Evolutionary conservation across 2,888 invertebrate species (phyloP).

Genomic region (Atrina japonica): DNA sequence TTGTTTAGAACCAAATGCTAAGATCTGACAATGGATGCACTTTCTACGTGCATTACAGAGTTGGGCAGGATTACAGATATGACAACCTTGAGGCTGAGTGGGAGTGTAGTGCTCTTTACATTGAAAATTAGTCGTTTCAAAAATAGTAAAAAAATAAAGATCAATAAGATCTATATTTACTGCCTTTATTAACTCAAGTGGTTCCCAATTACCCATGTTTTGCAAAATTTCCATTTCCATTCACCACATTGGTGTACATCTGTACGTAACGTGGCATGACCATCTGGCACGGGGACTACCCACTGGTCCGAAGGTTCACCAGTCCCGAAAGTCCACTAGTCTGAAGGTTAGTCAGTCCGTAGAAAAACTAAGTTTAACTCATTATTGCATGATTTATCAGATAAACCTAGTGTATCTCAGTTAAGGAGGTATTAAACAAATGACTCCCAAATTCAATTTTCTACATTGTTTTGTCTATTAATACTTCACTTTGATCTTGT

Average conservation of each 20-base stretch:
- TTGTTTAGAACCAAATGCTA: conserved; percentile 23
- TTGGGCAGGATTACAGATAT: conserved; percentile 1
- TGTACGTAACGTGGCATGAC: conserved; percentile 8
- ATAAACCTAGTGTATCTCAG: no score
- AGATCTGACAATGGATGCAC: conserved; percentile 26
- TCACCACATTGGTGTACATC: conserved; percentile 28
- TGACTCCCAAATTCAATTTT: no score
- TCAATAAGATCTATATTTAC: conserved; percentile 5
- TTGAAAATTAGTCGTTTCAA: conserved; percentile 12
- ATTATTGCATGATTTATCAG: no score
- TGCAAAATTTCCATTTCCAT: conserved; percentile 33
- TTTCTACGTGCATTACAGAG: conserved; percentile 12
- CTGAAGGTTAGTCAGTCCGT: no score
- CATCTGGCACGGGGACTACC: conserved; percentile 34
- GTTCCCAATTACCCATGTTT: conserved; percentile 10
- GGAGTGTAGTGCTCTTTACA: conserved; percentile 28
- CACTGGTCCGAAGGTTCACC: no score
- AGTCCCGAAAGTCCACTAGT: no score
- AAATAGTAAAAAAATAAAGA: conserved; percentile 30
- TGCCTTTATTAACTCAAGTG: conserved; percentile 29
- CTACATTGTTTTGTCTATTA: no score
- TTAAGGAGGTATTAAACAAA: no score
- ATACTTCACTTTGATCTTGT: no score
- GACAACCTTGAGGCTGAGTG: background rate
- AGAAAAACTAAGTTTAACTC: no score